phyloP scores from a whole-genome alignment of 2,888 invertebrate species.

The Hemaris fuciformis region DNA sequence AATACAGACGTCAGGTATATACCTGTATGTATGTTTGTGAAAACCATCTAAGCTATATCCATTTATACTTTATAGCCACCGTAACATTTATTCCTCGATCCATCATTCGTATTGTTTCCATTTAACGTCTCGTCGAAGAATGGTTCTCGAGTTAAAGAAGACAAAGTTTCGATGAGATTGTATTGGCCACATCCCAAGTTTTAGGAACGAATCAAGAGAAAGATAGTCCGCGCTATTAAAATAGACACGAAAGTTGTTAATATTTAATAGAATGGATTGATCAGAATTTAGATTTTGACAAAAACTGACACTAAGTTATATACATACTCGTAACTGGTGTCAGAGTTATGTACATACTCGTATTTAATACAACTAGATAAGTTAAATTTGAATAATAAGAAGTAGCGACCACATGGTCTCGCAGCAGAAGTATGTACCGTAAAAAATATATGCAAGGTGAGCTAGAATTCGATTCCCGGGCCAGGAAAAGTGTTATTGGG shows the following conservation, averaged over 20 bases:
- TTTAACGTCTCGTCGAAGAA: constrained; percentile 32
- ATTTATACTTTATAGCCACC: not conserved
- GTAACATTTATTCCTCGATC: constrained; percentile 40
- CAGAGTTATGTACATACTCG: too few species aligned
- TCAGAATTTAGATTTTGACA: not conserved
- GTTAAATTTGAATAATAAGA: too few species aligned
- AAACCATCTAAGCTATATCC: too few species aligned
- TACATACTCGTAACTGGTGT: too few species aligned
- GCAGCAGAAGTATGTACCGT: too few species aligned
- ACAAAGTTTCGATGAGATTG: constrained; percentile 73
- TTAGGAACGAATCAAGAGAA: constrained; percentile 26
- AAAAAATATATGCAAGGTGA: too few species aligned
- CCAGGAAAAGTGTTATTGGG: too few species aligned
- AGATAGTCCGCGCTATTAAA: constrained; percentile 23
- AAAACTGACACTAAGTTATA: not conserved
- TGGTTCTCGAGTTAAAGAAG: constrained; percentile 41
- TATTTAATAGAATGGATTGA: not conserved
- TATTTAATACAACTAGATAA: too few species aligned
- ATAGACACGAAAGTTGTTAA: not conserved
- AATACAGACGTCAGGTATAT: too few species aligned
- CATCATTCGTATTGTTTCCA: constrained; percentile 61
- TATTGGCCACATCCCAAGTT: constrained; percentile 73
- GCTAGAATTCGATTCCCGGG: too few species aligned
- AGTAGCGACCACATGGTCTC: too few species aligned
- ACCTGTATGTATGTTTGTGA: too few species aligned